Conservation (phyloP, 2,113 vertebrate genomes). For the Opisthocomus hoazin region DNA sequence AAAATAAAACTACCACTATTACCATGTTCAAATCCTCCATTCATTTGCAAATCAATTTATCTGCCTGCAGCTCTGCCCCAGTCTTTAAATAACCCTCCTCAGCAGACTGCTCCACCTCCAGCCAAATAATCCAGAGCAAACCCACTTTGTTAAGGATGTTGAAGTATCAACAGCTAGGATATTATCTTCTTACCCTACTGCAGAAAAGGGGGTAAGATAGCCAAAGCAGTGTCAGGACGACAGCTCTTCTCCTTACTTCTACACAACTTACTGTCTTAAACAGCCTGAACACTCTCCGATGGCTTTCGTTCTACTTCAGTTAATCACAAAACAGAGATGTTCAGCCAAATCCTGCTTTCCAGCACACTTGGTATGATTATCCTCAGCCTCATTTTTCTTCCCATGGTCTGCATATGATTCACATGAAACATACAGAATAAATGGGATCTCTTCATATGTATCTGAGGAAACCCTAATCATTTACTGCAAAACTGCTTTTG, state of each 20-base stretch:
- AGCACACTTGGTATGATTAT: slow-evolving; percentile 30
- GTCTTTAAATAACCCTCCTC: slow-evolving; percentile 57
- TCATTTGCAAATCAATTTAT: slow-evolving; percentile 48
- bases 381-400: slow-evolving; percentile 48
- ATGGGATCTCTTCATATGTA: not conserved
- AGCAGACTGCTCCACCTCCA: slow-evolving; percentile 44
- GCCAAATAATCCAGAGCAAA: slow-evolving; percentile 37
- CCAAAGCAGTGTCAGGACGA: not conserved
- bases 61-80: slow-evolving; percentile 25
- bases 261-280: not conserved
- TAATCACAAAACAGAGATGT: slow-evolving; percentile 26
- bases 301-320: not conserved
- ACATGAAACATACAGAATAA: not conserved
- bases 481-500: not conserved
- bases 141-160: slow-evolving; percentile 4
- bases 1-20: slow-evolving; percentile 31
- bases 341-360: slow-evolving; percentile 23
- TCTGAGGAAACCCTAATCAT: not conserved
- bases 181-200: not conserved
- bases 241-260: not conserved
- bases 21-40: not conserved
- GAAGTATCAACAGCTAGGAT: not conserved
- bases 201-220: not conserved
- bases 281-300: not conserved
- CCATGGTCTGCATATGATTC: not conserved